Evolutionary conservation across 2,113 vertebrate genomes (phyloP).

Genomic region (Pelobates fuscus): DNA sequence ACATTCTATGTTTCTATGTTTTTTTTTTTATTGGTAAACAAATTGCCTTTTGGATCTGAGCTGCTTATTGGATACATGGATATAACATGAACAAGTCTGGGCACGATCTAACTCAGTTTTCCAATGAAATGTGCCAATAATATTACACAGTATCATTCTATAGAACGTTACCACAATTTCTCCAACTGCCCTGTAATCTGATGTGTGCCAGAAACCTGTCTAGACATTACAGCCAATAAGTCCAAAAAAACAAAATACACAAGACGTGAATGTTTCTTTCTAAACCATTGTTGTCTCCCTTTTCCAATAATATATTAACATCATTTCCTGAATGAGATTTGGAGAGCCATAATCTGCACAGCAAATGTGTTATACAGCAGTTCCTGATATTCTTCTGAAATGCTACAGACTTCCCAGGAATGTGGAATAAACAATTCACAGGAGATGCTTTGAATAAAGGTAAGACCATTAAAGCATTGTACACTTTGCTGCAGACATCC

Average conservation of each 20-base stretch:
- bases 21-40: too few species aligned
- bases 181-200: constrained; percentile 33
- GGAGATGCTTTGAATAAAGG: constrained; percentile 74
- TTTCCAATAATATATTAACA: constrained; percentile 73
- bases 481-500: constrained; percentile 56
- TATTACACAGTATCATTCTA: neutral
- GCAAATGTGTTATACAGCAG: constrained; percentile 75
- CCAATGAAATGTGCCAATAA: too few species aligned
- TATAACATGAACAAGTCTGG: too few species aligned
- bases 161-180: neutral
- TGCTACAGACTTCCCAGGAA: constrained; percentile 78
- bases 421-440: constrained; percentile 81
- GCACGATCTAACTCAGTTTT: too few species aligned
- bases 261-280: constrained; percentile 56
- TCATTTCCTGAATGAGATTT: constrained; percentile 76
- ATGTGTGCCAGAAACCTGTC: constrained; percentile 42
- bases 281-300: constrained; percentile 59
- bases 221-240: constrained; percentile 34
- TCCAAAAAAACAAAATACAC: constrained; percentile 48
- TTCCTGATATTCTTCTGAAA: constrained; percentile 83
- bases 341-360: constrained; percentile 77
- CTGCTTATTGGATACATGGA: too few species aligned
- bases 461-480: constrained; percentile 67
- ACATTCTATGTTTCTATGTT: too few species aligned
- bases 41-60: too few species aligned